Conservation (phyloP, 92 coral and sea anemone genomes). For the Siderastrea siderea region DNA sequence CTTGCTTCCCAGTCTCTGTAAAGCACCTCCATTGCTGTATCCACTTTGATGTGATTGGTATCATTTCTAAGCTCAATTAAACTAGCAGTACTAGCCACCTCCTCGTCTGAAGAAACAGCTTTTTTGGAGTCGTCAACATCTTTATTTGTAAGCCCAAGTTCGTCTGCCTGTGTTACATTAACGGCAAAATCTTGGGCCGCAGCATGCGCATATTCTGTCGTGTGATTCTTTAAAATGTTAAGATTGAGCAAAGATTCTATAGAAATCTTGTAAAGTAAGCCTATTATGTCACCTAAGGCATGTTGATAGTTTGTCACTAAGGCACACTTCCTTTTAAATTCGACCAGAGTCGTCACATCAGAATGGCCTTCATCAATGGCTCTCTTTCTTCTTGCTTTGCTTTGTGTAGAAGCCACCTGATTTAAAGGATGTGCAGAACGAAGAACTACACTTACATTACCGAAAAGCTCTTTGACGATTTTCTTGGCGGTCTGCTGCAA, state of each 20-base stretch:
- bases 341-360: slow-evolving; percentile 34
- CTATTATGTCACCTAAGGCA: slow-evolving; percentile 57
- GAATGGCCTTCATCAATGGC: slow-evolving; percentile 29
- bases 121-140: slow-evolving; percentile 44
- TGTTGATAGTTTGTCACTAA: slow-evolving; percentile 72
- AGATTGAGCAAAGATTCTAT: slow-evolving; percentile 31
- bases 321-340: slow-evolving; percentile 73
- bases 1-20: slow-evolving; percentile 78
- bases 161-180: slow-evolving; percentile 41
- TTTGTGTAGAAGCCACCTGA: background rate
- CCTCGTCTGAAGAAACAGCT: slow-evolving; percentile 33
- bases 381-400: slow-evolving; percentile 51
- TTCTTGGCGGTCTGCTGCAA: slow-evolving; percentile 62
- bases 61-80: slow-evolving; percentile 32
- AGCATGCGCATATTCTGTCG: slow-evolving; percentile 11
- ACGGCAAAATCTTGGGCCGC: slow-evolving; percentile 17
- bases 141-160: slow-evolving; percentile 43
- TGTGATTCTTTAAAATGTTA: slow-evolving; percentile 6
- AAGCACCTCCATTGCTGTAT: slow-evolving; percentile 52
- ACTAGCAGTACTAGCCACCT: slow-evolving; percentile 40
- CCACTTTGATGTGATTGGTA: slow-evolving; percentile 48
- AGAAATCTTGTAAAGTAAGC: slow-evolving; percentile 60
- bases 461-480: slow-evolving; percentile 55
- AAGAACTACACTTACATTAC: slow-evolving; percentile 56
- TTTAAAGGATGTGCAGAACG: slow-evolving; percentile 45